phyloP scores from a whole-genome alignment of 2,113 vertebrate species.

The Tonatia bakeri region DNA sequence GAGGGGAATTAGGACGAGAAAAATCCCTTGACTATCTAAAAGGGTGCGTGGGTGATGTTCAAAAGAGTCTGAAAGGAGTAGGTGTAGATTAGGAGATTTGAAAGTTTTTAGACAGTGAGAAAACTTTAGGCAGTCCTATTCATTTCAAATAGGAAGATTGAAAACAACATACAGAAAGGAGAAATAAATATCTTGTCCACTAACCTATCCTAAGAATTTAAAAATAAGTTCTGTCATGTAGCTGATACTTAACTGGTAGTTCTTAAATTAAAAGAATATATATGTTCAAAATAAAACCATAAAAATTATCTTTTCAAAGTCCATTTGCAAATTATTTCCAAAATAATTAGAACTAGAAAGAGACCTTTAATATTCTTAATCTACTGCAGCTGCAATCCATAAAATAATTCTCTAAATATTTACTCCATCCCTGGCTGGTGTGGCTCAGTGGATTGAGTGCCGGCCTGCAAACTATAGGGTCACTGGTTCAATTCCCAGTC shows the following conservation, averaged over 20 bases:
- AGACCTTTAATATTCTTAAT: neutral
- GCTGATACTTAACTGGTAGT: neutral
- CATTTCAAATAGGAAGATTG: neutral
- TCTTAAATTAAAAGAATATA: neutral
- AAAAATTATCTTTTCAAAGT: neutral
- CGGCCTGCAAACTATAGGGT: too few relatives aligned
- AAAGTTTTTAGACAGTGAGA: rapidly evolving
- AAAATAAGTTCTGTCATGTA: neutral
- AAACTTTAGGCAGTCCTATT: neutral
- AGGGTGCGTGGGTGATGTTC: neutral
- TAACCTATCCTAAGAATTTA: neutral
- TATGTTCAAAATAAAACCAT: neutral
- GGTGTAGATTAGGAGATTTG: neutral
- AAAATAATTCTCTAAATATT: neutral
- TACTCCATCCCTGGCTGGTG: neutral
- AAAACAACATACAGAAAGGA: neutral
- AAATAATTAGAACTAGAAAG: neutral
- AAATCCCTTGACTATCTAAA: neutral
- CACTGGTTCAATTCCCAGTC: too few relatives aligned
- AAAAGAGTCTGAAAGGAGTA: neutral
- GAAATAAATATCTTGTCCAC: neutral
- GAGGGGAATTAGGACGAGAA: neutral
- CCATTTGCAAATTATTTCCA: neutral
- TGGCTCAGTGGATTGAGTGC: too few relatives aligned
- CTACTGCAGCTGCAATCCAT: neutral